Conservation (phyloP, 1,140 invertebrate species). For the Megalonaias nervosa region DNA sequence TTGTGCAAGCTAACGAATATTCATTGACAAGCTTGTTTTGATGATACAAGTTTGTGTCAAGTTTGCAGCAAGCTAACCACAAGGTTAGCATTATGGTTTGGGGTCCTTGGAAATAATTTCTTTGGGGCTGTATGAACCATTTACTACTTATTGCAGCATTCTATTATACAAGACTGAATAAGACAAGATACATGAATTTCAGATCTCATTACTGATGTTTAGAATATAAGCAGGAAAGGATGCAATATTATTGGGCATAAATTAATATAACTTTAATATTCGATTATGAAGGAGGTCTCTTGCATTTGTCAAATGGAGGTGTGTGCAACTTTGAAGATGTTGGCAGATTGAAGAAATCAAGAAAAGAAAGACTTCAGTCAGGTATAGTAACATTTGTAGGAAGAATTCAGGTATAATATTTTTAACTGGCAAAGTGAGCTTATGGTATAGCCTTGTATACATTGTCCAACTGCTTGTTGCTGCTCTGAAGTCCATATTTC, state of each 20-base stretch:
- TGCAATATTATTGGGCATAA: not conserved
- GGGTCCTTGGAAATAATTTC: too few species aligned
- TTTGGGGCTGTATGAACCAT: too few species aligned
- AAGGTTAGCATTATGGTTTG: too few species aligned
- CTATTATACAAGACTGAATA: not conserved
- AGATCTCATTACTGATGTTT: not conserved
- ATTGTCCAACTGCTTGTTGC: too few species aligned
- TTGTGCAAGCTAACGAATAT: too few species aligned
- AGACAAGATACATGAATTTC: not conserved
- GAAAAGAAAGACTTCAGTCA: slow-evolving; percentile 46
- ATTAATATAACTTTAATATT: not conserved
- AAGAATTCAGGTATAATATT: not conserved
- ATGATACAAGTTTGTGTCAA: too few species aligned
- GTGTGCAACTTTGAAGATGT: slow-evolving; percentile 56
- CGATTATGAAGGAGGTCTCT: slow-evolving; percentile 47
- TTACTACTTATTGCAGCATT: not conserved
- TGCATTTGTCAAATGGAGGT: slow-evolving; percentile 47
- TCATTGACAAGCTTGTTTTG: too few species aligned
- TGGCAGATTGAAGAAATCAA: slow-evolving; percentile 44
- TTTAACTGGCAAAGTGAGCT: not conserved
- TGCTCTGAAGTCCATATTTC: too few species aligned
- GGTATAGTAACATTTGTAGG: slow-evolving; percentile 23
- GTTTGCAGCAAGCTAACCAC: too few species aligned
- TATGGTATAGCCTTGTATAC: too few species aligned
- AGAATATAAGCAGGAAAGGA: not conserved